phyloP scores from a whole-genome alignment of 2,797 vertebrate genomes.

The Ceryle rudis region DNA sequence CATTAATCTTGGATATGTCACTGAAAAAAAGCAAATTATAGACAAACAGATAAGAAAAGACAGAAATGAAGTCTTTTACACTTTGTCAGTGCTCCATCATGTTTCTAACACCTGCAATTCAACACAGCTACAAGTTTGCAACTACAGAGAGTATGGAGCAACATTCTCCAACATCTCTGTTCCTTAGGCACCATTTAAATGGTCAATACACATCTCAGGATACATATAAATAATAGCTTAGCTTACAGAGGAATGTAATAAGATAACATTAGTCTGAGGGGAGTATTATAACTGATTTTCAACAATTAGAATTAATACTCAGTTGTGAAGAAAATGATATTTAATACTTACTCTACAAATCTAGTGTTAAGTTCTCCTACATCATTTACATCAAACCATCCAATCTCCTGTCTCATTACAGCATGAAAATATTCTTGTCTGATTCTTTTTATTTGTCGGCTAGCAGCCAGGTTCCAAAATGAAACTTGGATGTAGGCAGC shows the following conservation, averaged over 20 bases:
- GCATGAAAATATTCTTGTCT: conserved; percentile 88
- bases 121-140: neutral
- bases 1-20: conserved; percentile 89
- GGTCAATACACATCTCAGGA: neutral
- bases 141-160: neutral
- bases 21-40: conserved; percentile 68
- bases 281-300: neutral
- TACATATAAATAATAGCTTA: neutral
- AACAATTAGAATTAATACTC: neutral
- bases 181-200: neutral
- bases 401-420: conserved; percentile 89
- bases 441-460: conserved; percentile 85
- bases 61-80: neutral
- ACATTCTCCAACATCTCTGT: neutral
- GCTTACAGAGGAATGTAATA: neutral
- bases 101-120: neutral
- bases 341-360: conserved; percentile 77
- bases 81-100: neutral
- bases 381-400: conserved; percentile 91
- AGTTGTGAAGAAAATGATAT: neutral
- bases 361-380: conserved; percentile 89
- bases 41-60: neutral
- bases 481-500: conserved; percentile 88
- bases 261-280: neutral
- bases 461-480: conserved; percentile 87